phyloP scores from a whole-genome alignment of 2,797 vertebrate genomes.

The Adrianichthys oophorus region DNA sequence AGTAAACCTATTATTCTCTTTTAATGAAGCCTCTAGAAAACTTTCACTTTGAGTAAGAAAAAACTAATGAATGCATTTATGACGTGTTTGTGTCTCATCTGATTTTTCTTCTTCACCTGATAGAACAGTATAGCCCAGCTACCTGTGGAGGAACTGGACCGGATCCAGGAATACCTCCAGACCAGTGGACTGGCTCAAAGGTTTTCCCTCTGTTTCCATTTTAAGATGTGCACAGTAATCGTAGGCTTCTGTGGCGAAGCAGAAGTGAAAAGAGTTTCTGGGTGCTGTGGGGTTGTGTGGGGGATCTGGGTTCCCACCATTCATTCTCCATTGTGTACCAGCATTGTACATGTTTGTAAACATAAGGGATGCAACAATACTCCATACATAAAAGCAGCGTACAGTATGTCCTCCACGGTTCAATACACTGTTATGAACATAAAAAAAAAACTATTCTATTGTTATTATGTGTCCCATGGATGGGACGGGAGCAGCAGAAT shows the following conservation, averaged over 20 bases:
- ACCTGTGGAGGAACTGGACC: slow-evolving; percentile 90
- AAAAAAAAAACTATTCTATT: no score
- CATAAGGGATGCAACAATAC: no score
- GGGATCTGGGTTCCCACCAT: no score
- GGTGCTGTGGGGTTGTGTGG: no score
- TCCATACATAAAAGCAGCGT: no score
- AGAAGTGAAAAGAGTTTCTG: no score
- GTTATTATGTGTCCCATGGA: no score
- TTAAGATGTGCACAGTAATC: not conserved
- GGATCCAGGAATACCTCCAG: slow-evolving; percentile 95
- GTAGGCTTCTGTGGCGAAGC: not conserved
- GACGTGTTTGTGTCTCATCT: not conserved
- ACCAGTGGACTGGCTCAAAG: slow-evolving; percentile 90
- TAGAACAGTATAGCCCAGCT: slow-evolving; percentile 93
- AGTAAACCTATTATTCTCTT: not conserved
- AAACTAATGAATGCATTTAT: not conserved
- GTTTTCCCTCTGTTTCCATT: slow-evolving; percentile 63
- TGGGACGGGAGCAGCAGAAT: no score
- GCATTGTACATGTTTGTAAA: no score
- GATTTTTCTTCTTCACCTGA: slow-evolving; percentile 22
- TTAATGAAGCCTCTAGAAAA: not conserved
- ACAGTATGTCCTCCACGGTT: no score
- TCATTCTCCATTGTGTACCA: no score
- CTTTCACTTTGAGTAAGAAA: not conserved
- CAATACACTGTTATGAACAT: no score